Base-by-base conservation (phyloP, 2,888 invertebrate genomes). In the Agelastica alni region DNA sequence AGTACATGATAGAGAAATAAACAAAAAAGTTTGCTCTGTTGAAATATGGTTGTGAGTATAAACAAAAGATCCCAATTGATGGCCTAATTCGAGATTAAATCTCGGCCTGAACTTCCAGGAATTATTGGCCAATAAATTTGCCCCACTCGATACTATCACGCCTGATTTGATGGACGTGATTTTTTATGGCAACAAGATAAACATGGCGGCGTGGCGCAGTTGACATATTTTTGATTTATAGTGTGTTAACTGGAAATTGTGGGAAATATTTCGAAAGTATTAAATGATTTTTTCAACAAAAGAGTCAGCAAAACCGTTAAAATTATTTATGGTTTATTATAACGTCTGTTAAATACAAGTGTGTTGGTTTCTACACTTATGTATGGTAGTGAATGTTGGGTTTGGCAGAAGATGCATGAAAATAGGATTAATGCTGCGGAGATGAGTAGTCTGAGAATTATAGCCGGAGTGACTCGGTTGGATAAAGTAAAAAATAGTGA, bases 41-140 rank as follows among this genome's bases (percentile, higher is more conserved):
- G 46, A 47, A 37, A 26, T 47, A 47, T 47, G 28, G 20, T n/a
- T 12, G 10, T 13, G 12, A 9, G 41, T 41, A 41, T 39, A 48
- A 48, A 48, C 48, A 48, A 48, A 48, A 48, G 48, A 48, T 41
- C 39, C 39, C 18, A 41, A 48, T 48, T 48, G 48, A 48, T 48
- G 48, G 31, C 39, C 20, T 39, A 48, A 48, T 41, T 12, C 30
- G 13, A 48, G 48, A 48, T 48, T 48, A 31, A 48, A 48, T 48
- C 48, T 48, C 17, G 20, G 39, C 31, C n/a, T 30, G 48, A 48
- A 26, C 37, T 37, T 12, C 32, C 37, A 47, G 28, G 28, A 47
- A 31, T 39, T 41, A 41, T 48, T 39, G 31, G 31, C 28, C 28
- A 41, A 31, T 31, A 48, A 48, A 31, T 48, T 41, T 20, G 30